Percentiles rank a stretch among this genome's conserved stretches.
Conservation (phyloP, 2,113 vertebrate genomes). For the Sus scrofa region DNA sequence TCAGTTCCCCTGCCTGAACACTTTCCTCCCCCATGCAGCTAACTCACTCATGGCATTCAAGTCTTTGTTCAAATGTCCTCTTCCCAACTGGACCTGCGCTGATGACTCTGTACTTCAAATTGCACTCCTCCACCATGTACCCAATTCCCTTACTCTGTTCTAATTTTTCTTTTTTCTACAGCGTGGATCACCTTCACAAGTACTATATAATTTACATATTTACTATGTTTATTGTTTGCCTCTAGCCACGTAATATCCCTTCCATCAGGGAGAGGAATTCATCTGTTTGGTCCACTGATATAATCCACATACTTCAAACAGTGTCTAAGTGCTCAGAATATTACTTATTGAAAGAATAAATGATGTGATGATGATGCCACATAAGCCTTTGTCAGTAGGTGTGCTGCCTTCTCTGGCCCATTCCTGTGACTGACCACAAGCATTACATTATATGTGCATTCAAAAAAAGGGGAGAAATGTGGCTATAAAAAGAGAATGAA, state of each 20-base stretch:
- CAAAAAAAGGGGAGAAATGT: not conserved
- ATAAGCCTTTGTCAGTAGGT: not conserved
- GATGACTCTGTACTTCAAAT: not conserved
- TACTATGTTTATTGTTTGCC: constrained; percentile 22
- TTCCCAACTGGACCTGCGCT: not conserved
- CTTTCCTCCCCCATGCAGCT: not conserved
- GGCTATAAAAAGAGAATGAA: constrained; percentile 30
- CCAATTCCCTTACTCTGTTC: not conserved
- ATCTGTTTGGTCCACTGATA: not conserved
- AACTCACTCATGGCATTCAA: not conserved
- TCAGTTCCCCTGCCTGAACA: not conserved
- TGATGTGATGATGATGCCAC: not conserved
- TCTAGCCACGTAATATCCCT: not conserved
- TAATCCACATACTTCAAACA: constrained; percentile 1
- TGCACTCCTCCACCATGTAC: not conserved
- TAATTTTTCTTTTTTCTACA: constrained; percentile 39
- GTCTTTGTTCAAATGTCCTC: constrained; percentile 18
- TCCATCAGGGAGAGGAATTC: constrained; percentile 14
- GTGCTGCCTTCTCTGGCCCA: not conserved
- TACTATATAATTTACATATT: not conserved
- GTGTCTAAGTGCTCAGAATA: not conserved
- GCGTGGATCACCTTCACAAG: not conserved
- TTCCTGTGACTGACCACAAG: not conserved
- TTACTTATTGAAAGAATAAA: not conserved
- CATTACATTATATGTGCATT: not conserved